Evolutionary conservation across 1,140 invertebrate genomes (phyloP).

Genomic region (Amphibalanus amphitrite): DNA sequence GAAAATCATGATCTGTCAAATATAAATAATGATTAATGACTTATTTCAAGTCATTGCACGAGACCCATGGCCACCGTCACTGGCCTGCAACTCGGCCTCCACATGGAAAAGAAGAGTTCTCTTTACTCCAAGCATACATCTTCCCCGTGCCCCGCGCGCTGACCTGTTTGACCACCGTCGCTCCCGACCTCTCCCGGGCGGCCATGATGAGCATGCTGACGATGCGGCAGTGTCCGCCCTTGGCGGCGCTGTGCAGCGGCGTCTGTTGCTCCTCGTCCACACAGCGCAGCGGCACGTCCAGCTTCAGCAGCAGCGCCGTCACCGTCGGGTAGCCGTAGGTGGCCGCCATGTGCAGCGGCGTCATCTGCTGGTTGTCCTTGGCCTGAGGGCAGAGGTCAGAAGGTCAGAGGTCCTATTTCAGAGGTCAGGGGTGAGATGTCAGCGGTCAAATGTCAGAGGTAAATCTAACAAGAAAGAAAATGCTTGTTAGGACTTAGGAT

Average conservation of each 20-base stretch:
- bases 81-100: no score
- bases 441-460: no score
- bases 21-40: no score
- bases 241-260: constrained; percentile 30
- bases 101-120: no score
- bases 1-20: no score
- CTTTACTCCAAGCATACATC: no score
- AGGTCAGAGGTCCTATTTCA: no score
- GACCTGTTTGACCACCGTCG: background rate
- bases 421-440: no score
- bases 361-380: constrained; percentile 30
- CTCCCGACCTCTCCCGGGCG: background rate
- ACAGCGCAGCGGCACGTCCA: constrained; percentile 28
- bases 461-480: no score
- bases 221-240: constrained; percentile 3
- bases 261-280: constrained; percentile 29
- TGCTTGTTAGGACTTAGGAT: no score
- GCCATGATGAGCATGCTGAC: background rate
- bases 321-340: constrained; percentile 28
- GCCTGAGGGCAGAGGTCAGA: constrained; percentile 19
- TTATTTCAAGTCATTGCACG: no score
- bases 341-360: constrained; percentile 29
- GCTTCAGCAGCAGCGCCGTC: constrained; percentile 27
- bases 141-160: background rate
- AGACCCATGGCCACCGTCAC: no score